Evolutionary conservation across 2,797 vertebrate genomes (phyloP).

Genomic region (Leptodactylus fallax): DNA sequence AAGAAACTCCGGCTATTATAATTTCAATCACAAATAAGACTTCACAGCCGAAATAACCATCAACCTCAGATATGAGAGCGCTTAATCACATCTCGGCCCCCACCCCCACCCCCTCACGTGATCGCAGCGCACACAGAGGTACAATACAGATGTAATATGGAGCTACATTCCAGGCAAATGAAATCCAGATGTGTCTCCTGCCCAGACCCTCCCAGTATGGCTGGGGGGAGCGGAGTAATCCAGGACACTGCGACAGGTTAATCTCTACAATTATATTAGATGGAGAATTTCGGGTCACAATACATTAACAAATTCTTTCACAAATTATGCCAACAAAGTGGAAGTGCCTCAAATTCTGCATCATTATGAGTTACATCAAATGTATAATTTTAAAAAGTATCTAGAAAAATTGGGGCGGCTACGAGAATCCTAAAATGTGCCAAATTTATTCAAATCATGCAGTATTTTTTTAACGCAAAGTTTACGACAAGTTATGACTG

Average conservation of each 20-base stretch:
- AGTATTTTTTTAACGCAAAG: too few relatives aligned
- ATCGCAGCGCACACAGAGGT: not conserved
- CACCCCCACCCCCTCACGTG: not conserved
- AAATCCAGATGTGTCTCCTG: constrained; percentile 12
- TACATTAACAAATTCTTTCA: not conserved
- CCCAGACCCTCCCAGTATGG: not conserved
- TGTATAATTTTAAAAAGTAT: too few relatives aligned
- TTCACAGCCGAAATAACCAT: constrained; percentile 1
- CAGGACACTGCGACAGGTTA: not conserved
- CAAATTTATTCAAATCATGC: too few relatives aligned
- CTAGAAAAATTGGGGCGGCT: too few relatives aligned
- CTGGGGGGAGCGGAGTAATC: constrained; percentile 9
- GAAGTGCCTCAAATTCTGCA: too few relatives aligned
- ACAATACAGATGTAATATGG: constrained; percentile 18
- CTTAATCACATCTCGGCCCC: not conserved
- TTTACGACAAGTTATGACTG: too few relatives aligned
- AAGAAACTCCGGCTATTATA: not conserved
- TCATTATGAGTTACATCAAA: too few relatives aligned
- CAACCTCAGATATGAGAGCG: not conserved
- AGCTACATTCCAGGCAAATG: constrained; percentile 24
- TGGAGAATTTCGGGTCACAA: not conserved
- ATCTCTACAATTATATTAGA: not conserved
- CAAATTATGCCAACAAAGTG: not conserved
- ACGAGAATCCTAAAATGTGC: not conserved
- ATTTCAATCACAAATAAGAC: not conserved